A percentile compares a stretch with the other conserved stretches of the same genome.
Evolutionary conservation across 2,113 vertebrate genomes (phyloP).

Genomic region (Chamaetylas fuelleborni): DNA sequence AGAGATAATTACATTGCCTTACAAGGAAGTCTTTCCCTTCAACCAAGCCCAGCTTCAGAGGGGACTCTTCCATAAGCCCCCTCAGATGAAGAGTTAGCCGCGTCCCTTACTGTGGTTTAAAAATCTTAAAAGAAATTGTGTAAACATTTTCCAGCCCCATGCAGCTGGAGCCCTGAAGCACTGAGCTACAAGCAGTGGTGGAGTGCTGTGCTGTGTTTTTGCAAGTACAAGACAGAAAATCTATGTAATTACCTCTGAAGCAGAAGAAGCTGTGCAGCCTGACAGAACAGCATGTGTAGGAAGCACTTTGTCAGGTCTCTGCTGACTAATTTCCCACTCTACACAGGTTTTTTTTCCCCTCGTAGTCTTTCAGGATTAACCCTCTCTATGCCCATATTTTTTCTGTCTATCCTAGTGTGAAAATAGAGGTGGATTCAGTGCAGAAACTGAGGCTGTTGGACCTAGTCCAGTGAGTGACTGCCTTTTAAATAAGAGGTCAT

Average conservation of each 20-base stretch:
- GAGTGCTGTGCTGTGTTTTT: constrained; percentile 95
- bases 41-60: not conserved
- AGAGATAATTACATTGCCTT: not conserved
- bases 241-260: constrained; percentile 99
- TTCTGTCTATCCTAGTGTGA: not conserved
- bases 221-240: constrained; percentile 99
- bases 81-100: constrained; percentile 1
- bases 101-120: constrained; percentile 50
- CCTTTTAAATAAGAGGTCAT: not conserved
- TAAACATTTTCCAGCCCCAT: constrained; percentile 74
- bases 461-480: not conserved
- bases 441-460: not conserved
- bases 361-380: constrained; percentile 54
- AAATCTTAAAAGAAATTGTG: constrained; percentile 72
- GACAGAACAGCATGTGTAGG: constrained; percentile 89
- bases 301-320: constrained; percentile 86
- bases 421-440: not conserved
- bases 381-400: not conserved
- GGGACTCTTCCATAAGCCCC: not conserved
- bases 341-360: not conserved
- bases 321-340: constrained; percentile 79
- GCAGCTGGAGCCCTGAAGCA: constrained; percentile 86
- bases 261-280: constrained; percentile 89
- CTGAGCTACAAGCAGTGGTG: constrained; percentile 82
- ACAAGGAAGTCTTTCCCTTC: not conserved